Percentiles rank a stretch among this genome's conserved stretches.
Conservation (phyloP, 2,797 vertebrate genomes). For the Pipistrellus nathusii region DNA sequence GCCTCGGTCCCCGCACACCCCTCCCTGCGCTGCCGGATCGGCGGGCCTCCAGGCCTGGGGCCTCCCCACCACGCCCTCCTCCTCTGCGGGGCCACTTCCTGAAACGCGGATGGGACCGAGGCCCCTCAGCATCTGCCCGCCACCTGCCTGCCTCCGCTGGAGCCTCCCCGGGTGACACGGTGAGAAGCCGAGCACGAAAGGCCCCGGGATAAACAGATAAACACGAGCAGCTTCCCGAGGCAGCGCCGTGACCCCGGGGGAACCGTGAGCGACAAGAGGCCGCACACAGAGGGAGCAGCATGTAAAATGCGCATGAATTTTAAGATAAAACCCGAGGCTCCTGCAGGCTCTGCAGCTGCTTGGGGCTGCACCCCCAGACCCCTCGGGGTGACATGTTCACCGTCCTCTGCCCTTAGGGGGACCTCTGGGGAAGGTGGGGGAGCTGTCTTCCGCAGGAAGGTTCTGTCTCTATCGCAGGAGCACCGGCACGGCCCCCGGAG, state of each 20-base stretch:
- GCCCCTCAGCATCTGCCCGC: background rate
- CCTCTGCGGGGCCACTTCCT: background rate
- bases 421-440: slow-evolving; percentile 43
- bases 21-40: background rate
- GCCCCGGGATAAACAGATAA: slow-evolving; percentile 75
- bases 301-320: slow-evolving; percentile 78
- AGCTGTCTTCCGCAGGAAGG: slow-evolving; percentile 12
- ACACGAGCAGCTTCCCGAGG: slow-evolving; percentile 15
- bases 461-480: slow-evolving; percentile 63
- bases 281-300: background rate
- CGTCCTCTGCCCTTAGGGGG: slow-evolving; percentile 71
- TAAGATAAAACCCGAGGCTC: slow-evolving; percentile 71
- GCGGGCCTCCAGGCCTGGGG: background rate
- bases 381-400: slow-evolving; percentile 69
- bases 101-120: background rate
- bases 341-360: slow-evolving; percentile 60
- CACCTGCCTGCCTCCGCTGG: background rate
- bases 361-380: slow-evolving; percentile 52
- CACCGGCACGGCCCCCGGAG: accelerated
- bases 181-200: background rate
- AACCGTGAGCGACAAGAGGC: background rate
- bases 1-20: background rate
- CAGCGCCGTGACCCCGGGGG: background rate
- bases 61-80: background rate
- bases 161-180: background rate